phyloP scores from a whole-genome alignment of 2,888 invertebrate genomes.

The Drosophila algonquin region DNA sequence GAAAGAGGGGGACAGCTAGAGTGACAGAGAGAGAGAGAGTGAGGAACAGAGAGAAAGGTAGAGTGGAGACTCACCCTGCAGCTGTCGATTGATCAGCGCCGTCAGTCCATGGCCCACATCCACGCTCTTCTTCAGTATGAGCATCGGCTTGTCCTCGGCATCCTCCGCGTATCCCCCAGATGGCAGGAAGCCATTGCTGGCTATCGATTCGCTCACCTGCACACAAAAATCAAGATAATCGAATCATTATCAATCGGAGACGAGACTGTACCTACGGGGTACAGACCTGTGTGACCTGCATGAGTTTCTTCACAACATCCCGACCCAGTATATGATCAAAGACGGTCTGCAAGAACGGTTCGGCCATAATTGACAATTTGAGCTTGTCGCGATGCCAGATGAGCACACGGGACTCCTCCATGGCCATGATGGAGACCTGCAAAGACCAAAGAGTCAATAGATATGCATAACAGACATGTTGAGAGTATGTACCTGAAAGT shows the following conservation, averaged over 20 bases:
- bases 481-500: constrained; percentile 88
- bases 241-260: background rate
- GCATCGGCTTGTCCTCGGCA: constrained; percentile 90
- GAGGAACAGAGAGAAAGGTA: constrained; percentile 4
- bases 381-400: constrained; percentile 94
- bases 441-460: background rate
- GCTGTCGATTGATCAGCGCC: constrained; percentile 90
- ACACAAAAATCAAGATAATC: background rate
- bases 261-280: background rate
- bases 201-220: constrained; percentile 92
- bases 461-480: too few relatives aligned
- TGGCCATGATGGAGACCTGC: constrained; percentile 93
- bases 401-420: constrained; percentile 92
- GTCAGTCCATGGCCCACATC: constrained; percentile 90
- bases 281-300: constrained; percentile 88
- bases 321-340: constrained; percentile 94
- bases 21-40: constrained; percentile 19
- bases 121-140: constrained; percentile 88
- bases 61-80: constrained; percentile 87
- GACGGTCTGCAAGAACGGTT: constrained; percentile 92
- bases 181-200: constrained; percentile 89
- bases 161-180: constrained; percentile 88
- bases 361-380: constrained; percentile 92
- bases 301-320: constrained; percentile 93
- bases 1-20: constrained; percentile 4